A percentile compares a stretch with the other conserved stretches of the same genome.
Conservation (phyloP, 2,888 invertebrate species). For the Onthophagus sagittarius region DNA sequence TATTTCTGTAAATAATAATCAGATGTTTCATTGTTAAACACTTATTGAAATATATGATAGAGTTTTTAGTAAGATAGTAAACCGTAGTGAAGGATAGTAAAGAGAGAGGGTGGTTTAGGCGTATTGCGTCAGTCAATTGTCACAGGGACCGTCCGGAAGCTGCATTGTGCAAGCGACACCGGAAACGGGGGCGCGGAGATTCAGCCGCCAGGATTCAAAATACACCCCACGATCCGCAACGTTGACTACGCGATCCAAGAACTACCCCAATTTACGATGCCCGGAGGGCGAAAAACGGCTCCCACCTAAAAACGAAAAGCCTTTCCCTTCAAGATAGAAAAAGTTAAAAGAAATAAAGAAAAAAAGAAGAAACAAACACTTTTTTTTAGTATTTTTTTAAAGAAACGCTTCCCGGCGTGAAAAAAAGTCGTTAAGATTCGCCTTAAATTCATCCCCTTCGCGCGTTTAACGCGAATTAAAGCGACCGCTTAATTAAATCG, state of each 20-base stretch:
- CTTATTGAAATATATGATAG: no score
- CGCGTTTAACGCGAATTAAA: neutral
- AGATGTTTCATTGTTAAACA: no score
- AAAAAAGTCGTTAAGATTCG: neutral
- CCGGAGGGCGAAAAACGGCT: neutral
- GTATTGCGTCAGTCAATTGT: slow-evolving; percentile 48
- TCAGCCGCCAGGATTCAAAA: neutral
- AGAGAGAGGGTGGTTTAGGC: slow-evolving; percentile 26
- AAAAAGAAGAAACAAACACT: neutral
- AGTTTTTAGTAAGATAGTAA: neutral
- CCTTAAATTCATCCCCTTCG: neutral
- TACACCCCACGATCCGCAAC: neutral
- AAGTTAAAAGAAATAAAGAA: neutral
- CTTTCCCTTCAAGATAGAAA: no score
- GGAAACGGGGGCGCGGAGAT: slow-evolving; percentile 39
- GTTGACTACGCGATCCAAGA: neutral
- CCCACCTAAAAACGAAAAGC: no score
- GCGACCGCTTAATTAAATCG: neutral
- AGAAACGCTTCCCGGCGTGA: neutral
- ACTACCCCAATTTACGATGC: neutral
- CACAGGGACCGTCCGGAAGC: slow-evolving; percentile 39
- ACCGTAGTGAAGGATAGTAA: no score
- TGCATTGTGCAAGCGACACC: slow-evolving; percentile 46
- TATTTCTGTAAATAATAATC: no score
- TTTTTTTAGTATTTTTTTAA: no score